A percentile compares a stretch with the other conserved stretches of the same genome.
phyloP scores from a whole-genome alignment of 1,140 invertebrate genomes.

The Euura saliciscinereae region DNA sequence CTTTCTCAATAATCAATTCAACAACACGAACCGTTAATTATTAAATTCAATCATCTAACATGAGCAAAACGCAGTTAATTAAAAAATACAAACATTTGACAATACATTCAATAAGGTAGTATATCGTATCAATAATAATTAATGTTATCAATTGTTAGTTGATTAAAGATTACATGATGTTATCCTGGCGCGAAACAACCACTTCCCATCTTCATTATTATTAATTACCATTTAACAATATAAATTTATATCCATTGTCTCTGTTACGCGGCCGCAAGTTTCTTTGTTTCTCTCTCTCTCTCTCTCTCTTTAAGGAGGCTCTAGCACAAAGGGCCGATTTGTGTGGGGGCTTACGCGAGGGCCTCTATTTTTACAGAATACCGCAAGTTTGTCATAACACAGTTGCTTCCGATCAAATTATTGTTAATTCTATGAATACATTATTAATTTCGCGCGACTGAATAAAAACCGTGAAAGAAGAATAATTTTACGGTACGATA shows the following conservation, averaged over 20 bases:
- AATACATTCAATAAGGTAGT: slow-evolving; percentile 28
- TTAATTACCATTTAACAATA: no score
- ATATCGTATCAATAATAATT: slow-evolving; percentile 19
- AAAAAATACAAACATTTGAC: slow-evolving; percentile 44
- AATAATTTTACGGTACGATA: no score
- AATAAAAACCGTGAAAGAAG: no score
- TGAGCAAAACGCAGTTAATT: slow-evolving; percentile 45
- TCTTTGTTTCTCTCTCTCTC: neutral
- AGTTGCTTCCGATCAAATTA: no score
- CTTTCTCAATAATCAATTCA: slow-evolving; percentile 27
- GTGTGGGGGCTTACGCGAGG: no score
- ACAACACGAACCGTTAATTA: slow-evolving; percentile 31
- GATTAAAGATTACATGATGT: slow-evolving; percentile 14
- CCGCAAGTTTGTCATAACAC: no score
- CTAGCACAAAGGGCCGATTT: no score
- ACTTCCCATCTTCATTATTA: no score
- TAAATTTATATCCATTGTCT: slow-evolving; percentile 17
- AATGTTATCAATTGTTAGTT: slow-evolving; percentile 28
- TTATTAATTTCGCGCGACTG: no score
- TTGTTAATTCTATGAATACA: no score
- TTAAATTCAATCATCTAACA: slow-evolving; percentile 24
- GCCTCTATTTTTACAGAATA: no score
- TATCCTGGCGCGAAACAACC: no score
- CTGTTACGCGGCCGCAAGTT: neutral
- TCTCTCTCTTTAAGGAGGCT: neutral